Percentiles rank a stretch among this genome's conserved stretches.
Evolutionary conservation across 1,140 invertebrate genomes (phyloP).

Genomic region (Ceratina calcarata): DNA sequence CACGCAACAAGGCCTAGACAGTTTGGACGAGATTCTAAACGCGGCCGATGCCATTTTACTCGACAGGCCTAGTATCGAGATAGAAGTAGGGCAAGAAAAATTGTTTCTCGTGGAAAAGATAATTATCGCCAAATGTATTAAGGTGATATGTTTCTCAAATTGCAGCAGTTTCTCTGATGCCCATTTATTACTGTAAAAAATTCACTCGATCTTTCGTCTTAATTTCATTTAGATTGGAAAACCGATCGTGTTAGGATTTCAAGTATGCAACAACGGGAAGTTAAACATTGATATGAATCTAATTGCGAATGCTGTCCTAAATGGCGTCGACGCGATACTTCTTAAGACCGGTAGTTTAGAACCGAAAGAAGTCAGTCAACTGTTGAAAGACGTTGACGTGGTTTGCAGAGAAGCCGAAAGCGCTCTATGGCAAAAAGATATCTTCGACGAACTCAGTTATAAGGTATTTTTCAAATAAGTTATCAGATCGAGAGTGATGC

Average conservation of each 20-base stretch:
- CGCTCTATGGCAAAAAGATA: slow-evolving; percentile 88
- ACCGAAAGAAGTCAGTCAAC: slow-evolving; percentile 85
- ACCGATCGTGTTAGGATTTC: slow-evolving; percentile 85
- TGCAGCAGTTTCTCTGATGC: too few species aligned
- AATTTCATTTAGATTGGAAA: slow-evolving; percentile 76
- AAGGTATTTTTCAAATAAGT: slow-evolving; percentile 75
- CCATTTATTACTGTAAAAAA: background rate
- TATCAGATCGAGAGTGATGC: too few species aligned
- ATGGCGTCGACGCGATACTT: slow-evolving; percentile 89
- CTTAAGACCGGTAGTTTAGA: slow-evolving; percentile 89
- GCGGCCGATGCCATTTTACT: slow-evolving; percentile 84
- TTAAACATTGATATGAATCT: slow-evolving; percentile 87
- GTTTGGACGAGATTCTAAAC: slow-evolving; percentile 83
- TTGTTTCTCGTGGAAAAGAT: slow-evolving; percentile 87
- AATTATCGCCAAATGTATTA: slow-evolving; percentile 82
- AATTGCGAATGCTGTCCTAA: slow-evolving; percentile 89
- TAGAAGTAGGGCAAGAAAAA: slow-evolving; percentile 86
- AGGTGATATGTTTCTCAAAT: slow-evolving; percentile 28
- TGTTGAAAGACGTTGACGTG: slow-evolving; percentile 84
- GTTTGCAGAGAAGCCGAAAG: slow-evolving; percentile 92
- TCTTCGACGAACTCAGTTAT: slow-evolving; percentile 88
- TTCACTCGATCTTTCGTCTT: background rate
- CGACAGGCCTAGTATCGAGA: slow-evolving; percentile 84
- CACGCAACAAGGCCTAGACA: slow-evolving; percentile 82
- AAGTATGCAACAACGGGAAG: slow-evolving; percentile 84